Conservation (phyloP, 2,888 invertebrate species). For the Oxytorus armatus region DNA sequence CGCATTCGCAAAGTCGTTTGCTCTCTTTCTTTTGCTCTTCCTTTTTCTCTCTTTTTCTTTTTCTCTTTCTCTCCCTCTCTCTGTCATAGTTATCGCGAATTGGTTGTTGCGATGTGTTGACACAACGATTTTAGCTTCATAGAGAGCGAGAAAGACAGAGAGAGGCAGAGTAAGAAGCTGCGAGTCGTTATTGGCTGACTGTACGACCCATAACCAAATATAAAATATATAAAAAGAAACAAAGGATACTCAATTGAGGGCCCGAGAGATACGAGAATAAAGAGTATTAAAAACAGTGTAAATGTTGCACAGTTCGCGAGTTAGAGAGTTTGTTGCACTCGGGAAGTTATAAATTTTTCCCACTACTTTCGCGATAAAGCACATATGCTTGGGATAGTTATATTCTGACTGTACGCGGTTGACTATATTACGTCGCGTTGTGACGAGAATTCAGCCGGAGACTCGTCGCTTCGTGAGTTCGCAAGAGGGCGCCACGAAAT, state of each 20-base stretch:
- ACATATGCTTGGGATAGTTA: not conserved
- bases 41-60: conserved; percentile 12
- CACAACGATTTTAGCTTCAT: conserved; percentile 35
- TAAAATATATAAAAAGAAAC: not conserved
- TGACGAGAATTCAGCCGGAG: conserved; percentile 17
- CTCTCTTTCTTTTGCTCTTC: conserved; percentile 8
- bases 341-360: conserved; percentile 65
- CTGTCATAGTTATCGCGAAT: not conserved
- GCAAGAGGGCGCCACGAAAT: conserved; percentile 58
- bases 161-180: conserved; percentile 42
- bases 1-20: conserved; percentile 33
- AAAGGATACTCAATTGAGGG: not conserved
- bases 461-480: conserved; percentile 2
- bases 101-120: conserved; percentile 17
- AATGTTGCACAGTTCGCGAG: conserved; percentile 29
- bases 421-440: conserved; percentile 22
- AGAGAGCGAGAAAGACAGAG: conserved; percentile 3
- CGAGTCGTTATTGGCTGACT: conserved; percentile 7
- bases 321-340: conserved; percentile 28
- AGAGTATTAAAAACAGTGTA: conserved; percentile 4
- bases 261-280: not conserved
- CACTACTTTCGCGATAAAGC: not conserved
- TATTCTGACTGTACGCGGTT: not conserved
- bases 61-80: not conserved
- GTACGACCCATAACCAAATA: not conserved